Evolutionary conservation across 1,140 invertebrate genomes (phyloP).

Genomic region (Halesus radiatus): DNA sequence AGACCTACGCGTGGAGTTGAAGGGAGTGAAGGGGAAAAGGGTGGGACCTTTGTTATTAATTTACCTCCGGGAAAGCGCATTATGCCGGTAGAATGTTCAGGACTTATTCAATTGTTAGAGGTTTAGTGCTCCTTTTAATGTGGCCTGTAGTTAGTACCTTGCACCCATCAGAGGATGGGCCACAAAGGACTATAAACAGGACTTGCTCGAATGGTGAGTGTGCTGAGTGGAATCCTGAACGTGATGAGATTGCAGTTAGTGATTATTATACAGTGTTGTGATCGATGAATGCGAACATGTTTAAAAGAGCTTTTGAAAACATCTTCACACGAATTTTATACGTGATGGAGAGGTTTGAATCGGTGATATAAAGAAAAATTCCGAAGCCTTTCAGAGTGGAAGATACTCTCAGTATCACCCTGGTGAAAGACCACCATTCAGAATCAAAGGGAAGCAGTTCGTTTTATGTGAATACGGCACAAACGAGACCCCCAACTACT

Average conservation of each 20-base stretch:
- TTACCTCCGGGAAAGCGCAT: constrained; percentile 5
- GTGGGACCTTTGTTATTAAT: constrained; percentile 10
- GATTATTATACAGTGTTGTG: neutral
- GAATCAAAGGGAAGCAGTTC: too few species aligned
- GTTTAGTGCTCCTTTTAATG: neutral
- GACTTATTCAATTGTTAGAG: neutral
- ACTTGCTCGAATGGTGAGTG: neutral
- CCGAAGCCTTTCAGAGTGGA: too few species aligned
- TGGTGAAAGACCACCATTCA: too few species aligned
- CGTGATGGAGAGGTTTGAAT: too few species aligned
- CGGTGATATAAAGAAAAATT: too few species aligned
- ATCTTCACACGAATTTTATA: too few species aligned
- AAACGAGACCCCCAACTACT: too few species aligned
- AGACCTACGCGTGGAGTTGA: neutral
- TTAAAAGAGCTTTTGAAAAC: neutral
- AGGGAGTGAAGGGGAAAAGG: neutral
- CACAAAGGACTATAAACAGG: too few species aligned
- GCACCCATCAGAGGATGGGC: neutral
- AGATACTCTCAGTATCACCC: too few species aligned
- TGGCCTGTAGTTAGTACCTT: neutral
- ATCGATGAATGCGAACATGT: too few species aligned
- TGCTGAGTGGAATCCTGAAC: neutral
- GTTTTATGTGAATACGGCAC: too few species aligned
- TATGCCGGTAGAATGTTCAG: neutral
- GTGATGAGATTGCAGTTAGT: constrained; percentile 3